phyloP scores from a whole-genome alignment of 2,888 invertebrate genomes.

The Bombylius discolor region DNA sequence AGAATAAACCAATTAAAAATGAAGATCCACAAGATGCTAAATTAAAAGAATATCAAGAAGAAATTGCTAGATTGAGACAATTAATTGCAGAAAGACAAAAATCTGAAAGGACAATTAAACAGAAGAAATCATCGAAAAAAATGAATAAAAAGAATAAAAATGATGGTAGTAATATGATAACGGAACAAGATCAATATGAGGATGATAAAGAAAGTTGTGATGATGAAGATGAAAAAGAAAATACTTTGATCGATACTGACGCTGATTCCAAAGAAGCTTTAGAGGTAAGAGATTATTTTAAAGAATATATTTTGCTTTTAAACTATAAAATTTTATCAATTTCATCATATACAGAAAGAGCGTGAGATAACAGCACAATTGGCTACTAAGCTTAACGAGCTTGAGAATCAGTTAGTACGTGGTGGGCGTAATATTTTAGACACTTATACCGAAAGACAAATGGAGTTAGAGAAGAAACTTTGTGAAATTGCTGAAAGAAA shows the following conservation, averaged over 20 bases:
- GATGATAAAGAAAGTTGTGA: slow-evolving; percentile 22
- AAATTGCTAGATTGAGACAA: slow-evolving; percentile 62
- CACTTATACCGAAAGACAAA: slow-evolving; percentile 87
- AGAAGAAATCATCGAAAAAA: slow-evolving; percentile 2
- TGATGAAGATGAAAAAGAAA: slow-evolving; percentile 29
- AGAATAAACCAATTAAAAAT: slow-evolving; percentile 96
- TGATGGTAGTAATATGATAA: slow-evolving; percentile 4
- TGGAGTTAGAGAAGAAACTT: slow-evolving; percentile 71
- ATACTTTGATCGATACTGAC: slow-evolving; percentile 19
- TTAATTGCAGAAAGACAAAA: slow-evolving; percentile 36
- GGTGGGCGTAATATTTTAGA: slow-evolving; percentile 92
- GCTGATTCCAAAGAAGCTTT: slow-evolving; percentile 14
- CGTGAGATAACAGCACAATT: slow-evolving; percentile 61
- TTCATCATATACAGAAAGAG: slow-evolving; percentile 46
- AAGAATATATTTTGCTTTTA: neutral
- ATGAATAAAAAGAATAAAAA: neutral
- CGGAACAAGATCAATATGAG: slow-evolving; percentile 20
- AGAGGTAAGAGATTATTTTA: slow-evolving; percentile 3
- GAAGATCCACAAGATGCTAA: slow-evolving; percentile 99
- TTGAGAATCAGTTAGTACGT: slow-evolving; percentile 88
- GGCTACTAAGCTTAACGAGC: slow-evolving; percentile 60
- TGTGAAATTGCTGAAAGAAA: slow-evolving; percentile 79
- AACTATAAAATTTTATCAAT: neutral
- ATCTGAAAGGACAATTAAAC: slow-evolving; percentile 23
- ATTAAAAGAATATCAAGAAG: slow-evolving; percentile 86